Percentiles rank a stretch among this genome's conserved stretches.
These are phyloP conservation scores for Hemithea aestivaria DNA, from an alignment of 2,888 invertebrate genomes.

Conservation along the genomic window DNA sequence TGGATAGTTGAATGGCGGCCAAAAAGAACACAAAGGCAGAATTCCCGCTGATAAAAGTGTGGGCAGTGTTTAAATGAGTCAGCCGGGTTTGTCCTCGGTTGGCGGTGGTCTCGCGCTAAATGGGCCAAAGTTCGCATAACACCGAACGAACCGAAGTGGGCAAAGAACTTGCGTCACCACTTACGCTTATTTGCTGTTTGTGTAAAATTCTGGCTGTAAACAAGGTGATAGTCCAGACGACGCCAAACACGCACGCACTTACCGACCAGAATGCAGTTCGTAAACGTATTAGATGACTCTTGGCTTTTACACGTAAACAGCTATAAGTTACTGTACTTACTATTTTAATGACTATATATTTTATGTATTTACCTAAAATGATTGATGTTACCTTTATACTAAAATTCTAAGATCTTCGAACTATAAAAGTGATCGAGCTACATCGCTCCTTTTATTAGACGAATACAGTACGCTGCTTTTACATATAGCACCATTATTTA, in stretches of 20 bases:
- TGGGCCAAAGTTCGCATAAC: slow-evolving; percentile 22
- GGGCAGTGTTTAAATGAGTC: slow-evolving; percentile 47
- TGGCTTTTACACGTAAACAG: too few relatives aligned
- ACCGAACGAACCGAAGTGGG: slow-evolving; percentile 10
- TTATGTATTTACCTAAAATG: too few relatives aligned
- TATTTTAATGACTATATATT: too few relatives aligned
- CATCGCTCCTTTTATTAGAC: too few relatives aligned
- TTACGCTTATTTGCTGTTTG: slow-evolving; percentile 11
- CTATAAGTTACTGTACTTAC: too few relatives aligned
- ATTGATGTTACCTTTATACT: too few relatives aligned
- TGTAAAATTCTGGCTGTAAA: slow-evolving; percentile 14
- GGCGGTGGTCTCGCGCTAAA: slow-evolving; percentile 26
- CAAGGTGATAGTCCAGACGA: slow-evolving; percentile 13
- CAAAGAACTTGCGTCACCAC: slow-evolving; percentile 17
- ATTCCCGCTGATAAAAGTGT: slow-evolving; percentile 44
- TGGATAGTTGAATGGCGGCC: slow-evolving; percentile 51
- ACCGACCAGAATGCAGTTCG: too few relatives aligned
- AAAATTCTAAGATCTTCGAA: too few relatives aligned
- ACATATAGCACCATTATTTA: too few relatives aligned
- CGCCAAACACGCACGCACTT: slow-evolving; percentile 2
- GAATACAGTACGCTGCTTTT: too few relatives aligned
- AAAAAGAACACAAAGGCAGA: slow-evolving; percentile 54
- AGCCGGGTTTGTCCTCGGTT: slow-evolving; percentile 32
- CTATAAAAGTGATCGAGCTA: too few relatives aligned
- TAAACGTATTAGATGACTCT: too few relatives aligned